Conservation (phyloP, 2,888 invertebrate genomes). For the Agonopterix heracliana region DNA sequence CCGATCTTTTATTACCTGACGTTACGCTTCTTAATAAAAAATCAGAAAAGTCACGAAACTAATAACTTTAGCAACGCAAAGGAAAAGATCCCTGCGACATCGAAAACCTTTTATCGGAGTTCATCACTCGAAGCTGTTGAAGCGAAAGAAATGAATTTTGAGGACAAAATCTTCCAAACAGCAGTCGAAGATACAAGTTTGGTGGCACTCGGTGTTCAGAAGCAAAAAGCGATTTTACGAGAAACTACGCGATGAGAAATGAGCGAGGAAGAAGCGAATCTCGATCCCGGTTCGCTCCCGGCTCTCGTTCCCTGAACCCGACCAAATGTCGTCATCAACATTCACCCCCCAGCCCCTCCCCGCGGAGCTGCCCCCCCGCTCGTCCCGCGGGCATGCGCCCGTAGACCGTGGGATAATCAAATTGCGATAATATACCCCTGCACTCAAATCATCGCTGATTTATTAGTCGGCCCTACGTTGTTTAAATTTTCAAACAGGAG, state of each 20-base stretch:
- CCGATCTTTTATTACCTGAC: constrained; percentile 10
- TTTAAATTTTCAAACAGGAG: constrained; percentile 5
- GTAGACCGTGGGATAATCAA: constrained; percentile 48
- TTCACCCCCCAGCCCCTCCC: constrained; percentile 32
- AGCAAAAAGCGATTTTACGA: constrained; percentile 12
- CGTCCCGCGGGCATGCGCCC: constrained; percentile 46
- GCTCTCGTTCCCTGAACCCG: constrained; percentile 10
- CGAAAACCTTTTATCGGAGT: constrained; percentile 55
- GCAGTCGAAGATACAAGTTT: constrained; percentile 1
- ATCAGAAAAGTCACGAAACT: constrained; percentile 19
- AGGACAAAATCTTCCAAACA: constrained; percentile 11
- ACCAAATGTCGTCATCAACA: constrained; percentile 64
- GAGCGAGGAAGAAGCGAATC: constrained; percentile 5
- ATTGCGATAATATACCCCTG: constrained; percentile 37
- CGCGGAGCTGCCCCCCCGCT: constrained; percentile 20
- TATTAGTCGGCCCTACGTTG: constrained; percentile 7
- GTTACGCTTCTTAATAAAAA: constrained; percentile 11
- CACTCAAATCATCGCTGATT: constrained; percentile 29
- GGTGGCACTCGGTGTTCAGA: constrained; percentile 1
- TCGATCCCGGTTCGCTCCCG: constrained; percentile 2
- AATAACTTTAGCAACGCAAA: constrained; percentile 26
- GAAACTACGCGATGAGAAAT: not conserved
- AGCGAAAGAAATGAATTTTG: constrained; percentile 34
- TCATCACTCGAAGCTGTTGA: constrained; percentile 36
- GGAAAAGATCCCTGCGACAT: constrained; percentile 35